Conservation (phyloP, 2,113 vertebrate genomes). For the Cavia aperea region DNA sequence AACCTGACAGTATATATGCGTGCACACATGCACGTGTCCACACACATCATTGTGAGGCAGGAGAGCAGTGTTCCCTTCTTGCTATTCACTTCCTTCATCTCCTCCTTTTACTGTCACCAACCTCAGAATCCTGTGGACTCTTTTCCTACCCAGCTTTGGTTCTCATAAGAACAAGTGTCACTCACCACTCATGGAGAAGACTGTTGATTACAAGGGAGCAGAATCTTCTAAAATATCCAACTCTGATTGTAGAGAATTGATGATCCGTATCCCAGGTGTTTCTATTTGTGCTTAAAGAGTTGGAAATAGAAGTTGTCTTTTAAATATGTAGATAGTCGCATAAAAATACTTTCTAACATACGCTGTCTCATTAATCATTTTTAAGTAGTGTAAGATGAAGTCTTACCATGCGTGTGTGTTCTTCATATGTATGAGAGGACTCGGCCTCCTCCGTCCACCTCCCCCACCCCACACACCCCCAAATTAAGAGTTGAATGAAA, state of each 20-base stretch:
- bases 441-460: neutral
- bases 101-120: neutral
- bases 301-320: neutral
- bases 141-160: neutral
- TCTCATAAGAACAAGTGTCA: neutral
- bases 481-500: neutral
- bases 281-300: neutral
- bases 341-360: neutral
- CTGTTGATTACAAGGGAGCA: neutral
- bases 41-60: accelerated
- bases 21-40: neutral
- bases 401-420: neutral
- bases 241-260: neutral
- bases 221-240: neutral
- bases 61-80: neutral
- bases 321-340: neutral
- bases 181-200: neutral
- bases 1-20: no score
- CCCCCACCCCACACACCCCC: neutral
- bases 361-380: neutral
- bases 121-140: neutral
- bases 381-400: neutral
- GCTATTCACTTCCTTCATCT: neutral
- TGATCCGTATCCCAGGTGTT: neutral
- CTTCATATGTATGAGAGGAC: neutral